Conservation (phyloP, 2,888 invertebrate genomes). For the Cerceris ruficornis region DNA sequence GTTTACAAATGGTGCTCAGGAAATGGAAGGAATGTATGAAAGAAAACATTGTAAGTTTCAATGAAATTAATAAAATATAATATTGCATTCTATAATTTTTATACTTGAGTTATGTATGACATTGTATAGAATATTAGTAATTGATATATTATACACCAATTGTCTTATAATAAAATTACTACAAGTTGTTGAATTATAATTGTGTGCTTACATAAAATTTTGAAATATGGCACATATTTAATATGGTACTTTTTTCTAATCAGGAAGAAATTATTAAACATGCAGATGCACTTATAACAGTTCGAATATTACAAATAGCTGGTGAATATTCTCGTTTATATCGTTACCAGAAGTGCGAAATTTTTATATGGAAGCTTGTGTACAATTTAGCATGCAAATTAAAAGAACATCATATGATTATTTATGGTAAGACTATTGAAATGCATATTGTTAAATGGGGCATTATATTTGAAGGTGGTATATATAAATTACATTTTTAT, state of each 20-base stretch:
- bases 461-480: too few species aligned
- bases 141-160: too few species aligned
- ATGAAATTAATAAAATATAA: neutral
- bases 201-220: too few species aligned
- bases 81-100: neutral
- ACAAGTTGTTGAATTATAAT: too few species aligned
- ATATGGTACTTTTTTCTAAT: too few species aligned
- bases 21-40: slow-evolving; percentile 70
- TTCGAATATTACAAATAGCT: slow-evolving; percentile 70
- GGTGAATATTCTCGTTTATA: slow-evolving; percentile 76
- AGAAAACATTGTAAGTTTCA: slow-evolving; percentile 65
- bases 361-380: slow-evolving; percentile 72
- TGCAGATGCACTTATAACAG: slow-evolving; percentile 64
- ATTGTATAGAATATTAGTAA: too few species aligned
- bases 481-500: too few species aligned
- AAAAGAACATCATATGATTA: slow-evolving; percentile 60
- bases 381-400: slow-evolving; percentile 69
- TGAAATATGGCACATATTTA: too few species aligned
- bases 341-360: slow-evolving; percentile 71
- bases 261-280: slow-evolving; percentile 62
- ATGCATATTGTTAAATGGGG: slow-evolving; percentile 7
- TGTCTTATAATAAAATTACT: too few species aligned
- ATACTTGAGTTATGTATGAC: too few species aligned
- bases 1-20: slow-evolving; percentile 60
- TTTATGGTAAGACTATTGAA: slow-evolving; percentile 67